Percentiles rank a stretch among this genome's conserved stretches.
phyloP scores from a whole-genome alignment of 2,888 invertebrate genomes.

The Bursaphelenchus okinawaensis region DNA sequence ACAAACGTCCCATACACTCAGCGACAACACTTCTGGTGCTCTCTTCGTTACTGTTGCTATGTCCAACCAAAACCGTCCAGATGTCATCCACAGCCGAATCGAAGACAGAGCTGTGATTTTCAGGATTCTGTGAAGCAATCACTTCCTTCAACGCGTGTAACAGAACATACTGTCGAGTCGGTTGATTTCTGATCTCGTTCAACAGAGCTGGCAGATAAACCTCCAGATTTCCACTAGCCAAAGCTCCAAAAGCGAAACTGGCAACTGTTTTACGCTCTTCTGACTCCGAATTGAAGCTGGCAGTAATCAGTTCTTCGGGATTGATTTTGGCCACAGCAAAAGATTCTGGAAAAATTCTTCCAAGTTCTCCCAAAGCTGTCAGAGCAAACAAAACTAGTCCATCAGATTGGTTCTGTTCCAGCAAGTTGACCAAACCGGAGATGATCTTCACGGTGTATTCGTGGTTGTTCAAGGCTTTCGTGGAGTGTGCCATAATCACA shows the following conservation, averaged over 20 bases:
- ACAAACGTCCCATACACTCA: conserved; percentile 91
- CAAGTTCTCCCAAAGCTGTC: conserved; percentile 92
- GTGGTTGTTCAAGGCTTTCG: conserved; percentile 8
- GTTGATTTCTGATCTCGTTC: conserved; percentile 84
- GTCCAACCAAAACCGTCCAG: conserved; percentile 73
- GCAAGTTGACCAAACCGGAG: conserved; percentile 2
- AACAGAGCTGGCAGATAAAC: conserved; percentile 72
- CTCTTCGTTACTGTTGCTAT: conserved; percentile 93
- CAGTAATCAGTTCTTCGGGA: conserved; percentile 64
- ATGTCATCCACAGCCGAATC: conserved; percentile 34
- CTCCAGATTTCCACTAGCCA: conserved; percentile 88
- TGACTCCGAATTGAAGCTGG: conserved; percentile 80
- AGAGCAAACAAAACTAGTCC: conserved; percentile 71
- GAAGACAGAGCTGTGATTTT: conserved; percentile 10
- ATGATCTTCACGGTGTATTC: neutral
- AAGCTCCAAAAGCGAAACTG: conserved; percentile 85
- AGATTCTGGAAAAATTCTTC: conserved; percentile 59
- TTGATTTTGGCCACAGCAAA: conserved; percentile 19
- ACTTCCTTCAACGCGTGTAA: conserved; percentile 96
- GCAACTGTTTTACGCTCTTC: conserved; percentile 96
- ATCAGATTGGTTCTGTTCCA: neutral
- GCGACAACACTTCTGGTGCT: conserved; percentile 97
- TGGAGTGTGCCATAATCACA: conserved; percentile 89
- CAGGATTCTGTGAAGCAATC: conserved; percentile 21
- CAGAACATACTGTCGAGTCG: conserved; percentile 87